Conservation (phyloP, 2,888 invertebrate genomes). For the Philopedon plagiatum region DNA sequence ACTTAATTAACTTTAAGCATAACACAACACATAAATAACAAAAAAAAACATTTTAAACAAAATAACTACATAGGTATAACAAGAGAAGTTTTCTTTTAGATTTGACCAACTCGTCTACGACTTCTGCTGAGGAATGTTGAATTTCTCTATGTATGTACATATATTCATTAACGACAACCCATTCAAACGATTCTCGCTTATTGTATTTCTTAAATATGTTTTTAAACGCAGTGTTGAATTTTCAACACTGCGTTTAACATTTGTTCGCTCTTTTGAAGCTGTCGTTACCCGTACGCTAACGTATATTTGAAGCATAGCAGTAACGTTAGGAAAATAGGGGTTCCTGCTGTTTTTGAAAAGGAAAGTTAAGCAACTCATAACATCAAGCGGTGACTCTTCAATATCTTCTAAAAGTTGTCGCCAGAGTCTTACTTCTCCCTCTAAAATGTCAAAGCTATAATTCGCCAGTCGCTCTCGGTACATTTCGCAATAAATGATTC, state of each 20-base stretch:
- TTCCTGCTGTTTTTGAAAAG: background rate
- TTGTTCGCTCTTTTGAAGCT: background rate
- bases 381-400: background rate
- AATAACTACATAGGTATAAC: too few relatives aligned
- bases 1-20: background rate
- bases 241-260: too few relatives aligned
- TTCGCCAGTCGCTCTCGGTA: background rate
- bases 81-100: background rate
- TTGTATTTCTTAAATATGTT: background rate
- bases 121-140: too few relatives aligned
- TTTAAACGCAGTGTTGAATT: background rate
- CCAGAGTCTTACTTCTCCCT: background rate
- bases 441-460: background rate
- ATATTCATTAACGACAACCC: background rate
- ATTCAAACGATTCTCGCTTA: background rate
- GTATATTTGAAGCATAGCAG: background rate
- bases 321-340: background rate
- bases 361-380: background rate
- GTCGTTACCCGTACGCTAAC: background rate
- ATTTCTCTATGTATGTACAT: background rate
- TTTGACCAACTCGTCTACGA: background rate
- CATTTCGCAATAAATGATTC: too few relatives aligned
- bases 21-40: background rate
- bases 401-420: background rate
- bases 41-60: too few relatives aligned